Evolutionary conservation across 2,888 invertebrate genomes (phyloP).

Genomic region (Agrilus cyanescens): DNA sequence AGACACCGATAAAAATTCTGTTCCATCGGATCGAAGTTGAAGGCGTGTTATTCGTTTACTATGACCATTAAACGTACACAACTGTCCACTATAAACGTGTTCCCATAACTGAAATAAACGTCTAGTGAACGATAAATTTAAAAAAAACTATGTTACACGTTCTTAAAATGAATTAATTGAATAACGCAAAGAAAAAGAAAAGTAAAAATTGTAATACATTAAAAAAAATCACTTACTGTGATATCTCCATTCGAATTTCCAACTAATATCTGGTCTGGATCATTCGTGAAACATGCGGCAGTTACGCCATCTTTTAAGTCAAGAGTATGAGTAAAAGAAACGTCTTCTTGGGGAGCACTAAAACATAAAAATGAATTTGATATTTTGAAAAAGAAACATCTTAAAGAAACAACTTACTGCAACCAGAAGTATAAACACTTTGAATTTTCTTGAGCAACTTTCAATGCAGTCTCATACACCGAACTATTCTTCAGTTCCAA

Average conservation of each 20-base stretch:
- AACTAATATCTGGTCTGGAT: slow-evolving; percentile 36
- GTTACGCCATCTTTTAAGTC: slow-evolving; percentile 45
- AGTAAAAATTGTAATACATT: not conserved
- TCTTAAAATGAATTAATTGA: not conserved
- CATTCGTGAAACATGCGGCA: slow-evolving; percentile 43
- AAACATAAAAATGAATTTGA: slow-evolving; percentile 5
- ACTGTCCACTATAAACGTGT: slow-evolving; percentile 41
- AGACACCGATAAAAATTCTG: slow-evolving; percentile 47
- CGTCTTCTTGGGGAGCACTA: slow-evolving; percentile 22
- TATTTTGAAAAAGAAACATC: not conserved
- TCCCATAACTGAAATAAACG: slow-evolving; percentile 44
- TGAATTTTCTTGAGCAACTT: slow-evolving; percentile 38
- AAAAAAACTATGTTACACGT: slow-evolving; percentile 4
- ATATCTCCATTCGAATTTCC: slow-evolving; percentile 39
- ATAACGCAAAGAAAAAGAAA: not conserved
- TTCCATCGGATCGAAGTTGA: slow-evolving; percentile 41
- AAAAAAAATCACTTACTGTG: slow-evolving; percentile 26
- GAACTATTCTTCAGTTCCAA: slow-evolving; percentile 48
- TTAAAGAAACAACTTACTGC: slow-evolving; percentile 33
- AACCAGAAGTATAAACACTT: slow-evolving; percentile 51
- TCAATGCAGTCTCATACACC: slow-evolving; percentile 44
- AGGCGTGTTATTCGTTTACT: slow-evolving; percentile 38
- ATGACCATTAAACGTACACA: slow-evolving; percentile 39
- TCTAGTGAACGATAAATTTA: slow-evolving; percentile 7
- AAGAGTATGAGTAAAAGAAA: slow-evolving; percentile 37